phyloP scores from a whole-genome alignment of 2,797 vertebrate genomes.

The Somateria mollissima region DNA sequence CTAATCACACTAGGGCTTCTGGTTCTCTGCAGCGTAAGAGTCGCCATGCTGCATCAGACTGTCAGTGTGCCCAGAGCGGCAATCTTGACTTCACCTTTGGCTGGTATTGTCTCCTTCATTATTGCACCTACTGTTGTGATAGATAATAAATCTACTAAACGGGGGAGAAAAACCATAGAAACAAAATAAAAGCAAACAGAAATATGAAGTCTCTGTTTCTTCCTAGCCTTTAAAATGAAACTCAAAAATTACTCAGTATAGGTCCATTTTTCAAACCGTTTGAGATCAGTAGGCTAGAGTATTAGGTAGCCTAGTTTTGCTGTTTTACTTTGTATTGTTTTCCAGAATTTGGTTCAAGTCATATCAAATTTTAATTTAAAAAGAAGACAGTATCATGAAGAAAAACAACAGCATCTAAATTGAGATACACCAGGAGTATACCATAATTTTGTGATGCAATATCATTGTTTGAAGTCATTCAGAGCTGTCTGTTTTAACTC shows the following conservation, averaged over 20 bases:
- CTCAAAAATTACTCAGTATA: neutral
- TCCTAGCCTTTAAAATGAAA: neutral
- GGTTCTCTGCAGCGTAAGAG: neutral
- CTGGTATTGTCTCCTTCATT: neutral
- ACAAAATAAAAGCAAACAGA: neutral
- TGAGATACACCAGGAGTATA: neutral
- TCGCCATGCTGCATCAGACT: neutral
- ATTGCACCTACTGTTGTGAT: neutral
- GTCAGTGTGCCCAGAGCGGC: accelerated
- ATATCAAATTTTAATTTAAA: neutral
- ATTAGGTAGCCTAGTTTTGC: neutral
- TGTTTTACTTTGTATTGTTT: neutral
- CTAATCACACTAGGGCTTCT: neutral
- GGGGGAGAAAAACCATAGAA: neutral
- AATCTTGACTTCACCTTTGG: neutral
- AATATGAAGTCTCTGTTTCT: neutral
- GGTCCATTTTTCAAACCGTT: neutral
- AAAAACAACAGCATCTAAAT: neutral
- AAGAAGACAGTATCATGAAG: neutral
- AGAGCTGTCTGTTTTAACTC: neutral
- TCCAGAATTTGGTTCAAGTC: neutral
- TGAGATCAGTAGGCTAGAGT: neutral
- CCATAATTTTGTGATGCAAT: neutral
- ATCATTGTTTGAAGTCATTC: neutral
- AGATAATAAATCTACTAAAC: neutral